These are phyloP conservation scores for Stratiomys singularior DNA, from an alignment of 2,888 invertebrate species.

Conservation along the genomic window DNA sequence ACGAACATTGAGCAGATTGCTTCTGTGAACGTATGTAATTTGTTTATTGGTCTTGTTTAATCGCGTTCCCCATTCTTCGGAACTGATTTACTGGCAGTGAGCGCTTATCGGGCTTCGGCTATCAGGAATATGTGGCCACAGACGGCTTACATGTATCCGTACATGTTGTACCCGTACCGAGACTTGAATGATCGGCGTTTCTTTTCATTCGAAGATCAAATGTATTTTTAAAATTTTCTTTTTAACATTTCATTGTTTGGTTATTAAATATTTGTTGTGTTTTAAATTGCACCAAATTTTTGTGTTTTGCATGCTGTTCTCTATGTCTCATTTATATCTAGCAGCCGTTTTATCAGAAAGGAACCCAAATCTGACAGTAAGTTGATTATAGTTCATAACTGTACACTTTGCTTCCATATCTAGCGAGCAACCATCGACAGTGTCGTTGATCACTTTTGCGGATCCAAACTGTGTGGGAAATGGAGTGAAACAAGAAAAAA, in stretches of 20 bases:
- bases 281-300: neutral
- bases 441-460: constrained; percentile 20
- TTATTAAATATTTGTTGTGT: neutral
- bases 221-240: constrained; percentile 38
- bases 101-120: neutral
- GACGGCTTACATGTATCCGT: constrained; percentile 43
- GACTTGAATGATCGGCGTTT: constrained; percentile 47
- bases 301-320: constrained; percentile 10
- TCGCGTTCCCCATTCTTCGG: neutral
- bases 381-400: neutral
- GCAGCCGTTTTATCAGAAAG: too few relatives aligned
- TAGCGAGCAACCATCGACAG: neutral
- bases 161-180: constrained; percentile 47
- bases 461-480: neutral
- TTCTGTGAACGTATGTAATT: constrained; percentile 4
- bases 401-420: neutral
- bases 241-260: neutral
- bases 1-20: neutral
- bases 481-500: neutral
- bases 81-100: neutral
- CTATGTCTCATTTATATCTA: neutral
- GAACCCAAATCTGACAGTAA: neutral
- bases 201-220: constrained; percentile 50
- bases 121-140: constrained; percentile 45
- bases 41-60: neutral